Conservation (phyloP, 2,888 invertebrate species). For the Limenitis arthemis region DNA sequence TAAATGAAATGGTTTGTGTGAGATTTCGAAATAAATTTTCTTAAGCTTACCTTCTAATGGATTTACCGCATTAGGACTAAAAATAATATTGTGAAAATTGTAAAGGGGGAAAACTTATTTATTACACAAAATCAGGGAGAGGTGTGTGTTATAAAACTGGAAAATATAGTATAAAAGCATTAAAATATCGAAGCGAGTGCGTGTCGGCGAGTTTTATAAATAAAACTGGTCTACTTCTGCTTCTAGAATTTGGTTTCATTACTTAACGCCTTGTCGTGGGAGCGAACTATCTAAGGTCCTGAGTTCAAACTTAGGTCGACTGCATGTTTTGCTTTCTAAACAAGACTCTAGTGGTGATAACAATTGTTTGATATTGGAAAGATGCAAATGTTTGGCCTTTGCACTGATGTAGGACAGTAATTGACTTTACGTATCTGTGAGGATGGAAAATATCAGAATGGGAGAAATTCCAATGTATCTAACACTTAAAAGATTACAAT, state of each 20-base stretch:
- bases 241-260: background rate
- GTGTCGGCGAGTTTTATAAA: background rate
- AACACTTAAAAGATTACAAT: background rate
- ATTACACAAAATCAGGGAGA: no score
- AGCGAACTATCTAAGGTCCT: constrained; percentile 16
- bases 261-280: constrained; percentile 6
- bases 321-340: constrained; percentile 20
- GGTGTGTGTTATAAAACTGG: no score
- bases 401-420: constrained; percentile 12
- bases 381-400: constrained; percentile 21
- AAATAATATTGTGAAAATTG: no score
- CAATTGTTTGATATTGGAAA: constrained; percentile 14
- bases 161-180: no score
- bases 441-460: constrained; percentile 9
- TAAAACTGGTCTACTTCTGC: background rate
- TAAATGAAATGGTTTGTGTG: no score
- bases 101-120: no score
- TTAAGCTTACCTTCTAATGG: no score
- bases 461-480: background rate
- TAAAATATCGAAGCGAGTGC: background rate
- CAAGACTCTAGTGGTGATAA: constrained; percentile 16
- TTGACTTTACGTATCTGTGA: constrained; percentile 9
- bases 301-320: constrained; percentile 17
- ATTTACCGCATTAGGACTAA: no score
- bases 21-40: no score